Evolutionary conservation across 2,888 invertebrate genomes (phyloP), one percentile per base, ranked within the genome.

Genomic region (Synanthedon vespiformis): DNA sequence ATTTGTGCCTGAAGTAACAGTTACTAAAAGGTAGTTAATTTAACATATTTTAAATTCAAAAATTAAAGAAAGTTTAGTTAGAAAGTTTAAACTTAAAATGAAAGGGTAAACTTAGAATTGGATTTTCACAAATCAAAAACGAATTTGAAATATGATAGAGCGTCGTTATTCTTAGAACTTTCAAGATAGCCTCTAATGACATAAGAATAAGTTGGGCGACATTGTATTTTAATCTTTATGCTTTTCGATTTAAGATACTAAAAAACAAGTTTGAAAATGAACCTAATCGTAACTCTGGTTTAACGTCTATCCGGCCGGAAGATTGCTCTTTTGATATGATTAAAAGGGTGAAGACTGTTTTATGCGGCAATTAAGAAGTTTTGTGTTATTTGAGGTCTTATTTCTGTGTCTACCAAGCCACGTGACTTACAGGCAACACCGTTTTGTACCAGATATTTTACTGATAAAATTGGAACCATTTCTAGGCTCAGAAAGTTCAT

Each of bases 301-400:
- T 62, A 61, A 61, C 64, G 70, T 70, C 67, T 77, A 80, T 77
- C 80, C 82, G 79, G 75, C 75, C 85, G 86, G 84, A 86, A 83
- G 83, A 86, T 86, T 79, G 77, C 73, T 78, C 81, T 80, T 84
- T 85, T 77, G 84, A 80, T 83, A 86, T 86, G 84, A 86, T 86
- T 84, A 82, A 86, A 82, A 80, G 81, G 83, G 86, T 78, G 86
- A 78, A 70, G 85, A 86, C 77, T 80, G 78, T 76, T 86, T 86
- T 81, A 85, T 84, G 80, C 77, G 71, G 76, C 74, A 82, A 86
- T 87, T 85, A 84, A 76, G 70, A 72, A 77, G 72, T 79, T 80
- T 73, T 67, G 69, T 72, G 74, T 70, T 68, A 73, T 74, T 57
- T 64, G 67, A 70, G 64, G 67, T 72, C 68, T 67, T 70, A 70